Evolutionary conservation across 2,888 invertebrate species (phyloP).

Genomic region (Athalia cordata): DNA sequence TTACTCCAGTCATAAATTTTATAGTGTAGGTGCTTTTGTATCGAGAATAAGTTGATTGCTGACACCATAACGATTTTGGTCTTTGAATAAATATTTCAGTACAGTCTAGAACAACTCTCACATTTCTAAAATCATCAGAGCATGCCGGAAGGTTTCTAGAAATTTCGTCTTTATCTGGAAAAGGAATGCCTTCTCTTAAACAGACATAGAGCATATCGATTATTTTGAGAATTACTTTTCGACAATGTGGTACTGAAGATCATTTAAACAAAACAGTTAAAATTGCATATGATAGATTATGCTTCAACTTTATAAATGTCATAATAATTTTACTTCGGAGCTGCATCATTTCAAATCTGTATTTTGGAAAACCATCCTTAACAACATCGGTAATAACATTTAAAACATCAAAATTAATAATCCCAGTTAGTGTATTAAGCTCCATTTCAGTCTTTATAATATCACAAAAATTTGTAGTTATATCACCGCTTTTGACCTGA

Average conservation of each 20-base stretch:
- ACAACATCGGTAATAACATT: slow-evolving; percentile 8
- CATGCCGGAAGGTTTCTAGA: slow-evolving; percentile 44
- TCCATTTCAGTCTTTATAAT: slow-evolving; percentile 7
- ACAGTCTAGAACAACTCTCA: slow-evolving; percentile 39
- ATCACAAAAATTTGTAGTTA: slow-evolving; percentile 15
- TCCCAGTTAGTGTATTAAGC: slow-evolving; percentile 19
- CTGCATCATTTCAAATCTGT: neutral
- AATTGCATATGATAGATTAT: slow-evolving; percentile 11
- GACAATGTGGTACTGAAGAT: slow-evolving; percentile 4
- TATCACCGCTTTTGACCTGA: slow-evolving; percentile 18
- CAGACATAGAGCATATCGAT: slow-evolving; percentile 14
- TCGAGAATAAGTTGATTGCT: too few species aligned
- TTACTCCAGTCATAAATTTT: too few species aligned
- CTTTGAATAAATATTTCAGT: slow-evolving; percentile 34
- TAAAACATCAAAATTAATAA: neutral
- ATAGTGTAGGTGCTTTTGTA: too few species aligned
- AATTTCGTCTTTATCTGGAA: slow-evolving; percentile 41
- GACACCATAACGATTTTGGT: neutral
- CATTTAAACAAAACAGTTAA: slow-evolving; percentile 21
- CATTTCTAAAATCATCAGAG: slow-evolving; percentile 42
- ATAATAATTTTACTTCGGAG: slow-evolving; percentile 1
- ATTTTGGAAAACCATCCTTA: neutral
- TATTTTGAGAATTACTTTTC: slow-evolving; percentile 17
- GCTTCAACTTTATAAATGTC: slow-evolving; percentile 6
- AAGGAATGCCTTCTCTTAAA: slow-evolving; percentile 33